These are phyloP conservation scores for Crypturellus undulatus DNA, from an alignment of 2,113 vertebrate genomes.

Conservation along the genomic window DNA sequence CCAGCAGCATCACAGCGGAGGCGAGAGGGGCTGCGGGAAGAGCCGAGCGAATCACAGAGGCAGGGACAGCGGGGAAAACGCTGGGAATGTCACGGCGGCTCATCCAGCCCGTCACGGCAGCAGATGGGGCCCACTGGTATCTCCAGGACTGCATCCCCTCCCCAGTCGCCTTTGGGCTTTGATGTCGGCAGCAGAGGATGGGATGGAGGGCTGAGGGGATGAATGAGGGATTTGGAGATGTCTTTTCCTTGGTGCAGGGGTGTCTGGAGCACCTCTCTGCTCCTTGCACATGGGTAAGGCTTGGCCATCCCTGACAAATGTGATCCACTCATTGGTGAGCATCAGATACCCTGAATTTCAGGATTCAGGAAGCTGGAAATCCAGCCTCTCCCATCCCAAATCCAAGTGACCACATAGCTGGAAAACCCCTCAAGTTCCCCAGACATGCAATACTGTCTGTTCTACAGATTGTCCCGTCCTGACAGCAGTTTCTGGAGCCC, in stretches of 20 bases:
- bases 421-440: not conserved
- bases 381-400: not conserved
- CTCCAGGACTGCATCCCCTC: not conserved
- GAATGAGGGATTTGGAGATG: not conserved
- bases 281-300: too few species aligned
- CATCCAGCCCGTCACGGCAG: not conserved
- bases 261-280: too few species aligned
- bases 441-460: not conserved
- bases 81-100: not conserved
- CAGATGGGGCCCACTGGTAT: rapidly evolving
- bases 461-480: not conserved
- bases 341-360: not conserved
- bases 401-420: not conserved
- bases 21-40: not conserved
- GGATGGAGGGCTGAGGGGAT: rapidly evolving
- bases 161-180: rapidly evolving
- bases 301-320: too few species aligned
- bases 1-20: not conserved
- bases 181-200: not conserved
- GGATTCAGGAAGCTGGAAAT: not conserved
- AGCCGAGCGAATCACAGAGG: not conserved
- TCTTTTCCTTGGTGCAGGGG: not conserved
- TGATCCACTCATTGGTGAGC: too few species aligned
- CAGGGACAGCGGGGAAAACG: not conserved
- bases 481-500: not conserved